Base-by-base conservation (phyloP, 2,113 vertebrate genomes). In the Phaethon lepturus region DNA sequence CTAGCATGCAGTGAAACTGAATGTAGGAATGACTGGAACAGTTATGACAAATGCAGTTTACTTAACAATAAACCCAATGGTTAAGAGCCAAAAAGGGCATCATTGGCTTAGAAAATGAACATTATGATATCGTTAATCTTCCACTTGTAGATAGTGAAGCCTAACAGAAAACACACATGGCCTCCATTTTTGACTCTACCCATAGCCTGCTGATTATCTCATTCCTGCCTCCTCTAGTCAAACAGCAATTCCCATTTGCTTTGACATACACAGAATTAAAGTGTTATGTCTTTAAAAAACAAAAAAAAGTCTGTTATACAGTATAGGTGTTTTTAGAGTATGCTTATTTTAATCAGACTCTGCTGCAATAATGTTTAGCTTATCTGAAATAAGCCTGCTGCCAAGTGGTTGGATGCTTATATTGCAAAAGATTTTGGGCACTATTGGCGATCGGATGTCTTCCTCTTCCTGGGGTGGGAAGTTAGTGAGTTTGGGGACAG, bases 401-500 rank as follows among this genome's bases (percentile, higher is more conserved):
- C 33, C 1, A 2, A 26, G 13, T 44, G 11, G 14, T 18, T 72
- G 58, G 11, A 42, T 85, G 63, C 17, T 83, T 64, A 6, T 26
- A 42, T 8, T 52, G 38, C 29, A 33, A 40, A 71, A 47, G 25
- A 8, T 67, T 79, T 62, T 7, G 40, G 45, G 62, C 33, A 4
- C 49, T 72, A 0, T 60, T 78, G 63, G 24, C 0, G 0, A 20
- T 47, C 0, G 0, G 8, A 13, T 29, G 20, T 29, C 28, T 29
- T 93, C 22, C 24, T 87, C 17, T 71, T 58, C 6, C 5, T 49
- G 17, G 29, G 4, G 2, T 22, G 9, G 33, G 66, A 75, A 35
- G 58, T 28, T 38, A 18, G 31, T 33, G 72, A 59, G 17, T 28
- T 58, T 79, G 26, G 6, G 16, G 42, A 45, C 1, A 7, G n/a